phyloP scores from a whole-genome alignment of 1,140 invertebrate genomes.

The Dryas iulia region DNA sequence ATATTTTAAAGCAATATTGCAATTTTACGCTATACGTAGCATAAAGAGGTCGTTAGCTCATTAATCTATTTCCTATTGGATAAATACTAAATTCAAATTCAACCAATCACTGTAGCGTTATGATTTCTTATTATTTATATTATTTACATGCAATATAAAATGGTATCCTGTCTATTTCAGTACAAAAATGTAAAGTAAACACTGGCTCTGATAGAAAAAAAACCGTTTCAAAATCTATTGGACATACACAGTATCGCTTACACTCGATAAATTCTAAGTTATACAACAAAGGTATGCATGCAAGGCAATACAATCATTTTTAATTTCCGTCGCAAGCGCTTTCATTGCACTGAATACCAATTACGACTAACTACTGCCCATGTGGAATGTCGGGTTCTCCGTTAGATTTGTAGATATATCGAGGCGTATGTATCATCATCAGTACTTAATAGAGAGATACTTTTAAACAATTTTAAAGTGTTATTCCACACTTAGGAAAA shows the following conservation, averaged over 20 bases:
- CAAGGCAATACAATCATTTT: conserved; percentile 69
- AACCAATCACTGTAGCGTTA: too few relatives aligned
- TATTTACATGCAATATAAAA: too few relatives aligned
- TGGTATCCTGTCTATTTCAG: too few relatives aligned
- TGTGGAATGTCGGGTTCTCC: conserved; percentile 53
- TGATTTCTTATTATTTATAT: too few relatives aligned
- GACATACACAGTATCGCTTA: conserved; percentile 25
- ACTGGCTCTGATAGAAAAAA: too few relatives aligned
- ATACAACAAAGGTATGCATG: conserved; percentile 40
- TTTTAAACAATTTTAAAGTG: background rate
- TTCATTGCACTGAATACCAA: conserved; percentile 69
- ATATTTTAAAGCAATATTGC: too few relatives aligned
- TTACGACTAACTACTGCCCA: conserved; percentile 65
- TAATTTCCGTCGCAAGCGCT: conserved; percentile 61
- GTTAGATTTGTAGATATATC: conserved; percentile 43
- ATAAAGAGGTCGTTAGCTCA: too few relatives aligned
- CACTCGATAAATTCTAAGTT: conserved; percentile 36
- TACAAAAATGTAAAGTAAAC: conserved; percentile 56
- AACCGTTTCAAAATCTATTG: background rate
- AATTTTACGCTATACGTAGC: too few relatives aligned
- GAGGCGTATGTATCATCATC: background rate
- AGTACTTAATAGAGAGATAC: background rate
- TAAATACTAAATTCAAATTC: too few relatives aligned
- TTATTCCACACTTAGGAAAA: too few relatives aligned
- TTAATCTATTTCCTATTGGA: too few relatives aligned